Evolutionary conservation across 2,888 invertebrate genomes (phyloP), one percentile per base, ranked within the genome.

Genomic region (Galerucella nymphaeae): DNA sequence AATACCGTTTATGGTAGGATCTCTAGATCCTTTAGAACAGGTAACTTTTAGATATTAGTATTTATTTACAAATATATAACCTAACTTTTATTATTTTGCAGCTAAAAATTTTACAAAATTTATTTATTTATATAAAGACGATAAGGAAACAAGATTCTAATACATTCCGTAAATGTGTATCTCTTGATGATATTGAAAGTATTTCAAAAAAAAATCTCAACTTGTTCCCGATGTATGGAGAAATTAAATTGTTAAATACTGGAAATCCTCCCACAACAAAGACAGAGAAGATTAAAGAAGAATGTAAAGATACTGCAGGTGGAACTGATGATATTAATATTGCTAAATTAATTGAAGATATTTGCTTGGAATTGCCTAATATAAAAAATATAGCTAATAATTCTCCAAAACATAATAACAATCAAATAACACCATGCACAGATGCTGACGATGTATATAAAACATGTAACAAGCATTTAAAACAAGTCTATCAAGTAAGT

Each of bases 171-270:
- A 65, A 66, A 70, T 14, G 42, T 10, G 70, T 74, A n/a, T 62
- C 76, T 10, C 50, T 71, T n/a, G 74, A 76, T 18, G 76, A 78
- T 14, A 68, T 82, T 11, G 62, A 69, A 41, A 62, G 50, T 42
- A 9, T 69, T 72, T 70, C 55, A 30, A 73, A 76, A 16, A 71
- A 30, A 13, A 74, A 80, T 57, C 23, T 79, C n/a, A 80, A 81
- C 68, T 66, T 82, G 58, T 82, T 80, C 77, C 79, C 81, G 8
- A 72, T 67, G 67, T 76, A 77, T 61, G 81, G 81, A 20, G 75
- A 75, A 64, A 73, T 79, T 57, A 76, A 75, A 69, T 63, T 66
- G 20, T 50, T 74, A 8, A 55, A 41, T 18, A 66, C 74, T 53
- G 69, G 70, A 10, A 64, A 73, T 45, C 62, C 74, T 18, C 61